Percentiles rank a stretch among this genome's conserved stretches.
Evolutionary conservation across 2,113 vertebrate species (phyloP).

Genomic region (Atractosteus spatula): DNA sequence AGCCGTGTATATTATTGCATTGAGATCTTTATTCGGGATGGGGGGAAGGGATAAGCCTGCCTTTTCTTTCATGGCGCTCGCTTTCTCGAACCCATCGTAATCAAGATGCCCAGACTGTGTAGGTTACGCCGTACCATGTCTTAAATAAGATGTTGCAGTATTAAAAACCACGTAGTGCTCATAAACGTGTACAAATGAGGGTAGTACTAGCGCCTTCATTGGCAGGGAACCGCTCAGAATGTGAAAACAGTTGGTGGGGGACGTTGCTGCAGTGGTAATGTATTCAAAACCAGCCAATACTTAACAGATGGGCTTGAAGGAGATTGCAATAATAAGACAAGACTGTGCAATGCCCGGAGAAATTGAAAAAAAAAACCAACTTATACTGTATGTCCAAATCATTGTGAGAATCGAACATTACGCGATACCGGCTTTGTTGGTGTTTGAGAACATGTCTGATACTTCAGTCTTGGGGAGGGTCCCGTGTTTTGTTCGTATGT

Average conservation of each 20-base stretch:
- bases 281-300: constrained; percentile 75
- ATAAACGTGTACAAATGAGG: constrained; percentile 24
- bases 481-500: constrained; percentile 57
- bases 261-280: constrained; percentile 78
- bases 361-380: not conserved
- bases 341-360: constrained; percentile 31
- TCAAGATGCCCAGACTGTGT: too few species aligned
- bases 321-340: constrained; percentile 20
- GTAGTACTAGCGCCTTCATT: constrained; percentile 29
- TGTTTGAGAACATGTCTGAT: not conserved
- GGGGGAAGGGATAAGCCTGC: too few species aligned
- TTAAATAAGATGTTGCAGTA: constrained; percentile 16
- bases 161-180: constrained; percentile 15
- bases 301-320: constrained; percentile 64
- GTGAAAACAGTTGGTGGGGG: constrained; percentile 66
- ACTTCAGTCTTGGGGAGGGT: constrained; percentile 9
- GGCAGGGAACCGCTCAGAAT: constrained; percentile 58
- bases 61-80: too few species aligned
- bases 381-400: too few species aligned
- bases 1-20: too few species aligned
- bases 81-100: too few species aligned
- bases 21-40: too few species aligned
- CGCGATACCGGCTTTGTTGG: not conserved
- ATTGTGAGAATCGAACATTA: too few species aligned
- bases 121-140: not conserved